Percentiles rank a stretch among this genome's conserved stretches.
Conservation (phyloP, 2,113 vertebrate genomes). For the Phycodurus eques region DNA sequence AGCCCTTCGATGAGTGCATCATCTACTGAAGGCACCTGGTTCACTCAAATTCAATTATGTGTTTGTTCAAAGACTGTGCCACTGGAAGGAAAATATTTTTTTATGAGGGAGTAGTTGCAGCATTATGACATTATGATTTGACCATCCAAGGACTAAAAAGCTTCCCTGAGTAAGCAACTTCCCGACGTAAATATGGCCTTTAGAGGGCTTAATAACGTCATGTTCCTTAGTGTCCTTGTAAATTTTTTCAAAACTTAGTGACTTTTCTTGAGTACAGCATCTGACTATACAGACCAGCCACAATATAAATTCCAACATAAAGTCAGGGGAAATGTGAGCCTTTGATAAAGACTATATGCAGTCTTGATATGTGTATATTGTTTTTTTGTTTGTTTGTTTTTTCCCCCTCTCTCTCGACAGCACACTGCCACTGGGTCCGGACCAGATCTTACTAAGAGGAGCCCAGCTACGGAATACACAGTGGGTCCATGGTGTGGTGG, state of each 20-base stretch:
- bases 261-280: background rate
- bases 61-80: conserved; percentile 17
- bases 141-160: conserved; percentile 1
- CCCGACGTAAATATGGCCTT: background rate
- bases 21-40: conserved; percentile 20
- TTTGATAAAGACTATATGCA: background rate
- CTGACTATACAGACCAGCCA: background rate
- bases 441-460: conserved; percentile 95
- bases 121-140: conserved; percentile 10
- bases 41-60: conserved; percentile 25
- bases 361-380: background rate
- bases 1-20: conserved; percentile 8
- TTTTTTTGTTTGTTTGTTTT: background rate
- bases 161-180: background rate
- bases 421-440: conserved; percentile 87
- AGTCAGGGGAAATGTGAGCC: background rate
- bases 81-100: conserved; percentile 11
- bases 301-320: background rate
- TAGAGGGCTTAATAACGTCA: background rate
- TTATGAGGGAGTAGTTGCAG: background rate
- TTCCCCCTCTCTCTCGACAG: conserved; percentile 60
- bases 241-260: background rate
- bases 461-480: conserved; percentile 97
- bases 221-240: background rate
- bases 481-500: conserved; percentile 95